Evolutionary conservation across 2,888 invertebrate genomes (phyloP), one percentile per base, ranked within the genome.

Genomic region (Agapostemon virescens): DNA sequence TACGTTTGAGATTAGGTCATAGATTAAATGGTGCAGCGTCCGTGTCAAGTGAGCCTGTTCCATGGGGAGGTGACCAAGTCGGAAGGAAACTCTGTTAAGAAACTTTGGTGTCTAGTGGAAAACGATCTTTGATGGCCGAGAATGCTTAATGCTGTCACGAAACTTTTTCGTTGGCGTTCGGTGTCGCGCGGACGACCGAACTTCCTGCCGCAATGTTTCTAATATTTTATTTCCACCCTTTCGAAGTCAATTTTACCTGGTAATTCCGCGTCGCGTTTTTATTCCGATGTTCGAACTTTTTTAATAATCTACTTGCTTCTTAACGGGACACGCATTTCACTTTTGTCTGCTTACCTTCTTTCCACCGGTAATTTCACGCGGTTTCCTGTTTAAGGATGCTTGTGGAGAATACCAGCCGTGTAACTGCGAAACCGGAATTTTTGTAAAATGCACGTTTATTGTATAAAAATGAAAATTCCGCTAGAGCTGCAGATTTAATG

Each of bases 1-100:
- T 68, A 74, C 52, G 71, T 81, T 79, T 69, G 45, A 83, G 83
- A 79, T 86, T 84, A 83, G 75, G 80, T 77, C 71, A 76, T 75
- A 82, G 81, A 84, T 86, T 84, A 84, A 79, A 83, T 77, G 82
- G 69, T 69, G 66, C 42, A 26, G 61, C n/a, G 66, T 76, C 49
- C 75, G 80, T 67, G 77, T 61, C 80, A 66, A 73, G 74, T 67
- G 49, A 72, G 79, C 70, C 55, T 45, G 45, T 61, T 79, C 70
- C 68, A 38, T 52, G 23, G 77, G 74, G 77, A 66, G 17, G 38
- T 17, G 55, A 40, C 33, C 66, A 36, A 69, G 63, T 74, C 49
- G 58, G 13, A 13, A 30, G 49, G 55, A 69, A 79, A 75, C 73
- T 81, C 69, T 26, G 70, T 52, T 45, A 58, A 71, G 80, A 64